These are phyloP conservation scores for Heliangelus exortis DNA, from an alignment of 2,797 vertebrate species.

Conservation along the genomic window DNA sequence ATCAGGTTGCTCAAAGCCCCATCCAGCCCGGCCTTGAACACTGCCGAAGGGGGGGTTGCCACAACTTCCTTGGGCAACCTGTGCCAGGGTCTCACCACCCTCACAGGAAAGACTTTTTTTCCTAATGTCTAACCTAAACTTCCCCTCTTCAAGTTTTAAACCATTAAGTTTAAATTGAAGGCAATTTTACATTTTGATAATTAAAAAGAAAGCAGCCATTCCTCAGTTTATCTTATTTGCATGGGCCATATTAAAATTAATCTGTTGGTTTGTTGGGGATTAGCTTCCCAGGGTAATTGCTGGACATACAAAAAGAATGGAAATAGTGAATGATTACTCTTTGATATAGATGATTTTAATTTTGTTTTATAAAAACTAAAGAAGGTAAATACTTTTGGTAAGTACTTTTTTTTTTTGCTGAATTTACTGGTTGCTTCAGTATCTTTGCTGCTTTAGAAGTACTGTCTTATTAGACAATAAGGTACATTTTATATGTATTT, in stretches of 20 bases:
- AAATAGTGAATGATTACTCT: background rate
- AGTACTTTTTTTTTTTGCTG: background rate
- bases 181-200: background rate
- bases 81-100: too few relatives aligned
- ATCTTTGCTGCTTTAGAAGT: background rate
- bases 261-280: background rate
- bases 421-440: background rate
- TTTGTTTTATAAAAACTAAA: background rate
- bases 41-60: too few relatives aligned
- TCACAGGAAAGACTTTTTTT: too few relatives aligned
- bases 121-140: too few relatives aligned
- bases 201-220: background rate
- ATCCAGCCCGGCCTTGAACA: too few relatives aligned
- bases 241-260: background rate
- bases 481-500: background rate
- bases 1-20: too few relatives aligned
- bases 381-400: too few relatives aligned
- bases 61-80: too few relatives aligned
- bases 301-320: background rate
- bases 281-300: background rate
- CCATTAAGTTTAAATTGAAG: background rate
- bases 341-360: background rate
- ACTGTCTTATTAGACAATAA: background rate
- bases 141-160: too few relatives aligned
- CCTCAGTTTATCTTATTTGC: background rate